Evolutionary conservation across 1,140 invertebrate genomes (phyloP).

Genomic region (Planococcus citri): DNA sequence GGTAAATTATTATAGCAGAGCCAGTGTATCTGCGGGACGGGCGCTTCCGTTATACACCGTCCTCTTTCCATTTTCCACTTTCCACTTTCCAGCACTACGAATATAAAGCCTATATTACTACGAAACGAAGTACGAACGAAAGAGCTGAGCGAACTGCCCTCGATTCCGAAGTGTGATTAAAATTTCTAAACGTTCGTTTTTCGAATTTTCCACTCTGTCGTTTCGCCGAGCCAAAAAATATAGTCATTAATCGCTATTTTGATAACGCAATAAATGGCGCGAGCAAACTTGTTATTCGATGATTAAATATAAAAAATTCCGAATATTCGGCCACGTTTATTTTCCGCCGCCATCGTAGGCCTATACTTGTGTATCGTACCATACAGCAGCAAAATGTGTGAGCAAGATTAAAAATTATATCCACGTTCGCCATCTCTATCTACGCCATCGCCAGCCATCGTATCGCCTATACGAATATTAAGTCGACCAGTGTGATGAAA

Average conservation of each 20-base stretch:
- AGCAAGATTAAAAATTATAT: not conserved
- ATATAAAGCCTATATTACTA: slow-evolving; percentile 8
- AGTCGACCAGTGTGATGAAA: no score
- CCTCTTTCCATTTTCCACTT: no score
- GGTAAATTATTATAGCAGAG: not conserved
- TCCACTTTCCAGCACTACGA: no score
- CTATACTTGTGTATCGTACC: no score
- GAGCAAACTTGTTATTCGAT: not conserved
- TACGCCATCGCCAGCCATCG: no score
- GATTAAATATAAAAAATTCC: not conserved
- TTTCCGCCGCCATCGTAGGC: no score
- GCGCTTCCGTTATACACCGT: not conserved
- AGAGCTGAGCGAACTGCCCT: slow-evolving; percentile 4
- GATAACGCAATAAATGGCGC: not conserved
- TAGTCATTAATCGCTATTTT: not conserved
- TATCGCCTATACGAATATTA: no score
- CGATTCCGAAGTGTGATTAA: slow-evolving; percentile 5
- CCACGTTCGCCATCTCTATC: no score
- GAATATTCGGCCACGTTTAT: not conserved
- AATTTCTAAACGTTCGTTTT: slow-evolving; percentile 7
- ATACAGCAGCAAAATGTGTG: not conserved
- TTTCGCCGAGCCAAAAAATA: not conserved
- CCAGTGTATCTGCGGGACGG: not conserved
- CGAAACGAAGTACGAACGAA: no score
- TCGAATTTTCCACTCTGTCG: not conserved